Evolutionary conservation across 2,888 invertebrate species (phyloP).

Genomic region (Dioctria rufipes): DNA sequence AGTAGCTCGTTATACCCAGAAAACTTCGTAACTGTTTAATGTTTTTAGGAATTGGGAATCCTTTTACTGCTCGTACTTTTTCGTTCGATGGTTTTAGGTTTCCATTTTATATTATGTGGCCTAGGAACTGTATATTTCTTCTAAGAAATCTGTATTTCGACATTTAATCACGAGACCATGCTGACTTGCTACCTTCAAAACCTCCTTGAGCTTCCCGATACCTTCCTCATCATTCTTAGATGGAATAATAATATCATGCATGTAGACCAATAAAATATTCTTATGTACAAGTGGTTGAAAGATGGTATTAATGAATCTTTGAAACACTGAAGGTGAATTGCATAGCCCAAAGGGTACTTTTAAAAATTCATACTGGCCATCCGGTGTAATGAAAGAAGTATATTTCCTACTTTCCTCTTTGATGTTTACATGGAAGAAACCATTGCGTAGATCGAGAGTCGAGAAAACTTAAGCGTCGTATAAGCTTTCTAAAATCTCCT

Average conservation of each 20-base stretch:
- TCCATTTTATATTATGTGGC: conserved; percentile 63
- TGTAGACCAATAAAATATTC: background rate
- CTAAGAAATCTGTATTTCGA: conserved; percentile 62
- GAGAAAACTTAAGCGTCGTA: background rate
- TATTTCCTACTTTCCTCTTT: background rate
- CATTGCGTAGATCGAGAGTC: too few species aligned
- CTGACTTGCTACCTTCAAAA: conserved; percentile 10
- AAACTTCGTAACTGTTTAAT: conserved; percentile 64
- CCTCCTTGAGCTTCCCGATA: background rate
- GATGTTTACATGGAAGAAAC: too few species aligned
- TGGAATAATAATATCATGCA: background rate
- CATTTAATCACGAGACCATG: conserved; percentile 58
- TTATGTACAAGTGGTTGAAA: background rate
- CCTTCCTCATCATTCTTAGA: background rate
- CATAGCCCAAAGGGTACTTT: background rate
- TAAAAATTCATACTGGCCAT: background rate
- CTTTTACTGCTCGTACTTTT: conserved; percentile 63
- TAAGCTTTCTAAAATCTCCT: background rate
- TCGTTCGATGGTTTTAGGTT: conserved; percentile 61
- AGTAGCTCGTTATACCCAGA: conserved; percentile 61
- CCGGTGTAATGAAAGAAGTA: background rate
- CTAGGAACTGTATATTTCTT: conserved; percentile 61
- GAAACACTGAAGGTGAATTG: background rate
- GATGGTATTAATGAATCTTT: background rate
- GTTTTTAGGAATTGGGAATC: conserved; percentile 63